phyloP scores from a whole-genome alignment of 2,113 vertebrate species.

The Cyprinus carpio region DNA sequence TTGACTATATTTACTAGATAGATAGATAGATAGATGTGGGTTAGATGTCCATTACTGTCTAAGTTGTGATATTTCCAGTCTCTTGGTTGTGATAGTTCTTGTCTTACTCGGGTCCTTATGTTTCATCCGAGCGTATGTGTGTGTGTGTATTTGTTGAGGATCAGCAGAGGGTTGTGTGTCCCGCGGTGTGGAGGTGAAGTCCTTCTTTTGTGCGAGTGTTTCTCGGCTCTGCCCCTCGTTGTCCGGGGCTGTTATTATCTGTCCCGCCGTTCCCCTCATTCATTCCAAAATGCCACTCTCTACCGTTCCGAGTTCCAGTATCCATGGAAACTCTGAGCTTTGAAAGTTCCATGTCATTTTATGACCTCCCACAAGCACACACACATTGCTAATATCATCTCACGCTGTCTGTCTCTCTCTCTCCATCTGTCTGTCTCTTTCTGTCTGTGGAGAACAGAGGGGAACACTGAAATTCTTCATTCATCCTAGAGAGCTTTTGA shows the following conservation, averaged over 20 bases:
- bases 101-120: background rate
- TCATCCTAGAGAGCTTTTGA: conserved; percentile 19
- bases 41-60: background rate
- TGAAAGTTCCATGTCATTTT: conserved; percentile 62
- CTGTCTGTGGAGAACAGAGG: background rate
- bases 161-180: conserved; percentile 25
- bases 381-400: conserved; percentile 17
- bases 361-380: conserved; percentile 60
- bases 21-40: background rate
- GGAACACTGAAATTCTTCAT: background rate
- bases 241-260: conserved; percentile 65
- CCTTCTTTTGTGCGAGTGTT: conserved; percentile 38
- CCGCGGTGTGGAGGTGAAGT: conserved; percentile 53
- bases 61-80: background rate
- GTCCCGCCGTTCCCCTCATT: conserved; percentile 60
- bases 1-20: background rate
- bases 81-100: background rate
- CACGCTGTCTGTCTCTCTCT: background rate
- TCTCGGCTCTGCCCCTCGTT: conserved; percentile 50
- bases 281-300: conserved; percentile 66
- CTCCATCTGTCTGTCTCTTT: background rate
- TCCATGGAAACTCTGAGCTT: conserved; percentile 72
- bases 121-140: background rate
- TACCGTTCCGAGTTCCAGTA: conserved; percentile 63
- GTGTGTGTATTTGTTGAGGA: background rate